Base-by-base conservation (phyloP, 2,888 invertebrate species). In the Drosophila mercatorum region DNA sequence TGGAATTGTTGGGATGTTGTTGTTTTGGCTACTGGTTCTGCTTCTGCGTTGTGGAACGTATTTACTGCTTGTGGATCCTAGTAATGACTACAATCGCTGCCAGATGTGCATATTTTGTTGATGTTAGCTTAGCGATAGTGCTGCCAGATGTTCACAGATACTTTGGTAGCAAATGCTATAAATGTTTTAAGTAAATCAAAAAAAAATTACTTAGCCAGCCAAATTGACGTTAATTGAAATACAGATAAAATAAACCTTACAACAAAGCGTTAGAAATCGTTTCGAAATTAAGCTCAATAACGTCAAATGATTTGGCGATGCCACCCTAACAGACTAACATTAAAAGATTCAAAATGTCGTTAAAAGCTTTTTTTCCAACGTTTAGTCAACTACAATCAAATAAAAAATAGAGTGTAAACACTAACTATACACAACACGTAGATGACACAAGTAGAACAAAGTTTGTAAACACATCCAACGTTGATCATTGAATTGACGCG, bases 21-120 rank as follows among this genome's bases (percentile, higher is more conserved):
- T 62, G 66, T 56, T 49, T 53, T n/a, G 43, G 60, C 66, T 62
- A 38, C 26, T 49, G 49, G 6, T 73, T 72, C 77, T 67, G 72
- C 63, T 74, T 56, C 58, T 57, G 40, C 26, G 12, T 17, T 69
- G 76, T 79, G 70, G 79, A 79, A 53, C 70, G 31, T 61, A 53
- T 63, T 78, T 44, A 53, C 49, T 78, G 73, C 41, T 11, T 58
- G 76, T 75, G 66, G 70, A 70, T 36, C 51, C 17, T 22, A 57
- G 40, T 38, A 38, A 47, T 41, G 38, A 28, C 31, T n/a, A 17
- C n/a, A 1, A 28, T 52, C 34, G 63, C n/a, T 75, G 76, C 79
- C 76, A 62, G 57, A 53, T 51, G 34, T 6, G 34, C 51, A 22
- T 22, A 36, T 36, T 12, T 12, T 36, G 17, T 51, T 36, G 51